Evolutionary conservation across 2,888 invertebrate genomes (phyloP), one percentile per base, ranked within the genome.

Genomic region (Merodon equestris): DNA sequence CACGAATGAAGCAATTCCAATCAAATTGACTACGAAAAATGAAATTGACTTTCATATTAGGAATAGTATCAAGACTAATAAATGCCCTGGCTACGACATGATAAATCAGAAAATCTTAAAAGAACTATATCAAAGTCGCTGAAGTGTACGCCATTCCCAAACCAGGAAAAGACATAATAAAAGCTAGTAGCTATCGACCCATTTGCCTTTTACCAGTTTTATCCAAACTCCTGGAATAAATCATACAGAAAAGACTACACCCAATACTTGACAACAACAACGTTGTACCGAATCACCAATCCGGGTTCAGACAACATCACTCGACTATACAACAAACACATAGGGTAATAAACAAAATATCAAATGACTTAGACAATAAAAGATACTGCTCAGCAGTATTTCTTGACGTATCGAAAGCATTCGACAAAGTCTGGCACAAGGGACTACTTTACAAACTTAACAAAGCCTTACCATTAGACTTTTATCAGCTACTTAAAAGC

Each of bases 61-160:
- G 27, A 27, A 27, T 27, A 27, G 27, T 27, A 2, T 27, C 27
- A 27, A 27, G 27, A 2, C 27, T 7, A 27, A 27, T 27, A 27
- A 27, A 7, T 27, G 27, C 27, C 27, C 48, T n/a, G 48, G 48
- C 13, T 19, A 18, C n/a, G 19, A 47, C 47, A 15, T 19, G n/a
- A 19, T 47, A 5, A 47, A 47, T 19, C 18, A 18, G 10, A 19
- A 47, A 19, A 19, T 47, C 12, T 4, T 47, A 47, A 47, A 15
- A 12, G 47, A 47, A 19, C 47, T 47, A 19, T 27, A 27, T 27
- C 27, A 27, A 27, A 27, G 27, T 27, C 27, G 27, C 27, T 27
- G 27, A 27, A 27, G 27, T 27, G 27, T 7, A 27, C 27, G 47
- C 47, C n/a, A 47, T 47, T 34, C 53, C 34, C n/a, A 53, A 63